phyloP scores from a whole-genome alignment of 2,888 invertebrate genomes.

The Acleris emargana region DNA sequence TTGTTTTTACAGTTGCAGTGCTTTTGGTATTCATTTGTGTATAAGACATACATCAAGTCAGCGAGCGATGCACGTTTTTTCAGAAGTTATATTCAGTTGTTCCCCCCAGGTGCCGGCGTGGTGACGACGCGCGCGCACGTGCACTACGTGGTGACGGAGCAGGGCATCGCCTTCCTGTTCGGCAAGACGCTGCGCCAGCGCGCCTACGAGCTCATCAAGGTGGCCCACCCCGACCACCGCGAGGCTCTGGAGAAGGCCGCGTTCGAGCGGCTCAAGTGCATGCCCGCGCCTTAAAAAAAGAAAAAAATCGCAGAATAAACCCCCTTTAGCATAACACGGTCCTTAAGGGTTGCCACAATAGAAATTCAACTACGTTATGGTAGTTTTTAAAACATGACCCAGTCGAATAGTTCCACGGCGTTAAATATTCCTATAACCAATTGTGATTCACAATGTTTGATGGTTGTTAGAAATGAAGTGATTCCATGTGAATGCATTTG shows the following conservation, averaged over 20 bases:
- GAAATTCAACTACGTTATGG: slow-evolving; percentile 35
- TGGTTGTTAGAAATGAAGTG: slow-evolving; percentile 21
- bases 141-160: slow-evolving; percentile 96
- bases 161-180: slow-evolving; percentile 94
- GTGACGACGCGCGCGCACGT: slow-evolving; percentile 96
- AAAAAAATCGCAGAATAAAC: slow-evolving; percentile 8
- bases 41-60: no score
- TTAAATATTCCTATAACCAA: background rate
- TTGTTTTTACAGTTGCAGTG: no score
- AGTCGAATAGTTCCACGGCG: slow-evolving; percentile 19
- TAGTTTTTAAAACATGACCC: slow-evolving; percentile 26
- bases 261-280: slow-evolving; percentile 91
- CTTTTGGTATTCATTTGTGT: no score
- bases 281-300: slow-evolving; percentile 85
- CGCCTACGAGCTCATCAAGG: slow-evolving; percentile 93
- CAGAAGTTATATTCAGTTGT: background rate
- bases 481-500: slow-evolving; percentile 35
- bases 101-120: slow-evolving; percentile 92
- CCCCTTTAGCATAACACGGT: slow-evolving; percentile 12
- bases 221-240: slow-evolving; percentile 95
- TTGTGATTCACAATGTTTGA: slow-evolving; percentile 13
- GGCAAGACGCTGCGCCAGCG: slow-evolving; percentile 95
- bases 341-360: slow-evolving; percentile 40
- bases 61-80: background rate
- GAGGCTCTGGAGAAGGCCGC: slow-evolving; percentile 93